phyloP scores from a whole-genome alignment of 2,888 invertebrate genomes.

The Rhingia campestris region DNA sequence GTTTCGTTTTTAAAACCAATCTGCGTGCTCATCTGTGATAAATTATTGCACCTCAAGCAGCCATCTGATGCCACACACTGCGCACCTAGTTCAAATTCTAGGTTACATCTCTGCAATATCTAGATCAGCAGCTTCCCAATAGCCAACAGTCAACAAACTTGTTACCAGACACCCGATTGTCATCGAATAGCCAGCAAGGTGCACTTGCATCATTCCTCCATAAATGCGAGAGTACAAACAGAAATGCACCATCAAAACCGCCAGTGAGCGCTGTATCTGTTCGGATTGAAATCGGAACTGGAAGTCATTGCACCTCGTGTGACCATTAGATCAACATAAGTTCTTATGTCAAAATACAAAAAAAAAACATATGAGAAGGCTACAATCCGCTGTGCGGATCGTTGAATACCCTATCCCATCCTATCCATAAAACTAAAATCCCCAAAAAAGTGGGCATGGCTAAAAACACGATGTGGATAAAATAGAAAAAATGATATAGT shows the following conservation, averaged over 20 bases:
- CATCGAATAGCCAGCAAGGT: constrained; percentile 15
- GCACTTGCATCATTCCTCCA: constrained; percentile 23
- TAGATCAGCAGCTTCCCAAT: constrained; percentile 3
- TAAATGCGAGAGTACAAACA: not conserved
- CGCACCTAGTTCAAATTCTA: constrained; percentile 7
- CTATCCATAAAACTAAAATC: too few relatives aligned
- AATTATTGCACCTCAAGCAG: not conserved
- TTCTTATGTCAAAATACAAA: too few relatives aligned
- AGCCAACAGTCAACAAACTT: constrained; percentile 31
- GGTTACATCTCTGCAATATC: not conserved
- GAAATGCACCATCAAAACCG: constrained; percentile 7
- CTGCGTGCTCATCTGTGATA: not conserved
- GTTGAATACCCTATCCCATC: too few relatives aligned
- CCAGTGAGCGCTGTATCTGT: constrained; percentile 18
- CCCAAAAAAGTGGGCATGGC: too few relatives aligned
- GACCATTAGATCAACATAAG: too few relatives aligned
- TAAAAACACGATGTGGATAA: too few relatives aligned
- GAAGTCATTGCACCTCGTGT: constrained; percentile 60
- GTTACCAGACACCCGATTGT: constrained; percentile 48
- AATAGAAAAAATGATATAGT: too few relatives aligned
- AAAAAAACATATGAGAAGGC: too few relatives aligned
- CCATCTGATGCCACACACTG: not conserved
- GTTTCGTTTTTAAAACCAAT: not conserved
- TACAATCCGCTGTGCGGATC: too few relatives aligned
- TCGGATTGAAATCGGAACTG: constrained; percentile 48